These are phyloP conservation scores for Pelecanoides urinatrix DNA, from an alignment of 2,113 vertebrate genomes.

Conservation along the genomic window DNA sequence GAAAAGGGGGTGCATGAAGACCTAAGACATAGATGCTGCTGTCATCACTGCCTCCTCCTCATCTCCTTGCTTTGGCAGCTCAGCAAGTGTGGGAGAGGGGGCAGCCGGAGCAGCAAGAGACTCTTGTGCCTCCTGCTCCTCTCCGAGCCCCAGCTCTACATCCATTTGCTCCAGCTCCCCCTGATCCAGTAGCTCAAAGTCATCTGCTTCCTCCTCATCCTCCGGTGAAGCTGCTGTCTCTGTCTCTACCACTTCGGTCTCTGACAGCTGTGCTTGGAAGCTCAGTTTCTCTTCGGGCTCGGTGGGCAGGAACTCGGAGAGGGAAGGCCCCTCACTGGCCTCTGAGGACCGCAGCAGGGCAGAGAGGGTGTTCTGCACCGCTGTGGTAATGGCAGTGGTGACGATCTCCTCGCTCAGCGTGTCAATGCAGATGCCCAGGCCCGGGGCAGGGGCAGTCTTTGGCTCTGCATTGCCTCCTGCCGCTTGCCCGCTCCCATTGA, in stretches of 20 bases:
- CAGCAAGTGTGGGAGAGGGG: background rate
- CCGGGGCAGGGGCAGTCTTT: slow-evolving; percentile 6
- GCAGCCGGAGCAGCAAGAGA: slow-evolving; percentile 3
- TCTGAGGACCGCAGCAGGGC: slow-evolving; percentile 81
- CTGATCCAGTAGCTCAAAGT: slow-evolving; percentile 99
- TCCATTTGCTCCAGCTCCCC: slow-evolving; percentile 93
- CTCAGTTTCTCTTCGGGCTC: slow-evolving; percentile 73
- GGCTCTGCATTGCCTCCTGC: background rate
- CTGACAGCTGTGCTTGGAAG: slow-evolving; percentile 68
- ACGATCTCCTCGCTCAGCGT: slow-evolving; percentile 86
- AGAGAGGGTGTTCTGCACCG: slow-evolving; percentile 87
- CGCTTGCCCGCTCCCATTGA: slow-evolving; percentile 82
- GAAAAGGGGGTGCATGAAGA: background rate
- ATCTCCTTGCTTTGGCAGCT: slow-evolving; percentile 47
- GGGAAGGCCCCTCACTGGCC: slow-evolving; percentile 69
- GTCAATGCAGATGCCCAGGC: slow-evolving; percentile 76
- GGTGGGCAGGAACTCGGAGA: slow-evolving; percentile 69
- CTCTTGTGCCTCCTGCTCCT: slow-evolving; percentile 56
- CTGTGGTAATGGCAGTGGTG: slow-evolving; percentile 84
- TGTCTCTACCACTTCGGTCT: slow-evolving; percentile 31
- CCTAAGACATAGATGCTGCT: slow-evolving; percentile 54
- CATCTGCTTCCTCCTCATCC: slow-evolving; percentile 83
- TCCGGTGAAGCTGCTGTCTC: slow-evolving; percentile 42
- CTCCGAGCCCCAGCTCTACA: slow-evolving; percentile 78
- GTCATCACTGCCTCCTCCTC: slow-evolving; percentile 48